Evolutionary conservation across 2,113 vertebrate species (phyloP), one percentile per base, ranked within the genome.

Genomic region (Edolisoma coerulescens): DNA sequence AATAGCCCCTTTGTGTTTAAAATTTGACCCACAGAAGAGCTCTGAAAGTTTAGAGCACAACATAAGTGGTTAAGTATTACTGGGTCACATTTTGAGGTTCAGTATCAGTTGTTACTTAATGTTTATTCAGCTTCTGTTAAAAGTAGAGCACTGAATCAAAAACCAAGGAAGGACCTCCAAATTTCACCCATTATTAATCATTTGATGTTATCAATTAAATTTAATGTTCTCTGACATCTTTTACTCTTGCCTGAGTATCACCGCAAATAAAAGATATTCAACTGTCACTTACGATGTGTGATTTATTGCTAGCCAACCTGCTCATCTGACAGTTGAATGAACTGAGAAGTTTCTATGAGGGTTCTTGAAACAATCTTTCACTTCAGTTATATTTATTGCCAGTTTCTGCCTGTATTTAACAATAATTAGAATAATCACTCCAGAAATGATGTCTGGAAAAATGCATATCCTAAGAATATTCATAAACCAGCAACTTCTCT

Each of bases 1-100:
- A 95, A 82, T 73, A 92, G 73, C 12, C 22, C 60, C 41, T 94
- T 95, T 94, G 91, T 95, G 61, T 79, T 95, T 33, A 49, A 39
- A 71, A 82, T 75, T 21, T 91, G 84, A 95, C 87, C 91, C 74
- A 87, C 53, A 64, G 68, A 93, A 90, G 63, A 88, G 63, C 74
- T 91, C 78, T 87, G 61, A 53, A 90, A 81, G 73, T 90, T 91
- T 35, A 64, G 35, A 94, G 76, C 56, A 78, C 54, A 63, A 39
- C 15, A 1, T 59, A 92, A 95, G 26, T 79, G 78, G 24, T 74
- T 74, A 61, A 76, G 57, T 65, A 70, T 76, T 93, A 80, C 70
- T 85, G 70, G 89, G 78, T 94, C 89, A 88, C 45, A 75, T 74
- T 93, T 15, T 59, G 35, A 93, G 42, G 39, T 88, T 94, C 93